These are phyloP conservation scores for Aurelia sp. DNA, from an alignment of 30 jellyfish, hydroid and myxozoan genomes.

Conservation along the genomic window DNA sequence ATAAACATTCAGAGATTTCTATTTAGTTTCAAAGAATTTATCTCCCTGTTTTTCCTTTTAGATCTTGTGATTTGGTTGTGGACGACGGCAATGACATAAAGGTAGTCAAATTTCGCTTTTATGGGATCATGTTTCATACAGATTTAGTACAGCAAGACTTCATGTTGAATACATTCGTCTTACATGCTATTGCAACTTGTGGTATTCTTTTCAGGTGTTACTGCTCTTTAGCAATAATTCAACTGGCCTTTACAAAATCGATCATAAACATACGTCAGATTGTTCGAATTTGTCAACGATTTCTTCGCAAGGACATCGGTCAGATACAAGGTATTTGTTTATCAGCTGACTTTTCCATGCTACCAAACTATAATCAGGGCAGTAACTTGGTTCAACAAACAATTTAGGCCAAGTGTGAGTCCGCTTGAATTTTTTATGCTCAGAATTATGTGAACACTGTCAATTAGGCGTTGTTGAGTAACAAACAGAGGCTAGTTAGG, in stretches of 20 bases:
- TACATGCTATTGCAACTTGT: no score
- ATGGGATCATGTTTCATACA: no score
- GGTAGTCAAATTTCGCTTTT: conserved; percentile 16
- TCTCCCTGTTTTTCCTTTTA: conserved; percentile 5
- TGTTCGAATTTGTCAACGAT: conserved; percentile 64
- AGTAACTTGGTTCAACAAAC: background rate
- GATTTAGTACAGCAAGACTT: no score
- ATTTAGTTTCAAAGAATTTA: background rate
- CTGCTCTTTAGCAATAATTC: conserved; percentile 74
- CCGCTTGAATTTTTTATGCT: no score
- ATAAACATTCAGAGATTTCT: background rate
- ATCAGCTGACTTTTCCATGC: no score
- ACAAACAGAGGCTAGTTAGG: no score
- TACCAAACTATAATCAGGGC: no score
- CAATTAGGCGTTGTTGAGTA: no score
- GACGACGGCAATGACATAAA: conserved; percentile 50
- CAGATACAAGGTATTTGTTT: conserved; percentile 80
- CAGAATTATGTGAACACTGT: no score
- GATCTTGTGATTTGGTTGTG: conserved; percentile 74
- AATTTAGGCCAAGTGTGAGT: no score
- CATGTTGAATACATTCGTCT: no score
- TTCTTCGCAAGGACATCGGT: conserved; percentile 82
- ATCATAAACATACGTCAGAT: conserved; percentile 31
- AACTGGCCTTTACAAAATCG: conserved; percentile 71
- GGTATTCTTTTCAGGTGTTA: conserved; percentile 27